Percentiles rank a stretch among this genome's conserved stretches.
Evolutionary conservation across 2,113 vertebrate genomes (phyloP).

Genomic region (Anoplopoma fimbria): DNA sequence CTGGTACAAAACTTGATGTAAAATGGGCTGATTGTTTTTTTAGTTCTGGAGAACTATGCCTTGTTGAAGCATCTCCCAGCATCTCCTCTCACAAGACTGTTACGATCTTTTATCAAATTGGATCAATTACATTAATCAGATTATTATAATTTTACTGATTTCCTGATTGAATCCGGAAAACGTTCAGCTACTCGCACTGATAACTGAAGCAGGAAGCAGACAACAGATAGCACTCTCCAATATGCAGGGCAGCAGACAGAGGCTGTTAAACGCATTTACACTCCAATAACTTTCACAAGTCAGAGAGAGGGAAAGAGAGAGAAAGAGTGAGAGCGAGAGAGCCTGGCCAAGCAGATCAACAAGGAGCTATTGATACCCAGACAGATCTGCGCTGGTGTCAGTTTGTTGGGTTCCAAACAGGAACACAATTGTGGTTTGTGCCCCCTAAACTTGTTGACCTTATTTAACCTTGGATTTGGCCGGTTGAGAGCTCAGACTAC

Average conservation of each 20-base stretch:
- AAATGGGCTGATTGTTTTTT: background rate
- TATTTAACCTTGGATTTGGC: slow-evolving; percentile 77
- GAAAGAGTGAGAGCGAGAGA: slow-evolving; percentile 28
- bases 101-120: background rate
- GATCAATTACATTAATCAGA: background rate
- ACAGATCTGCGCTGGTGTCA: slow-evolving; percentile 70
- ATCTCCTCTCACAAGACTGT: background rate
- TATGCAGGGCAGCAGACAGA: slow-evolving; percentile 62
- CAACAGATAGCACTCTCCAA: slow-evolving; percentile 51
- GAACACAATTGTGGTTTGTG: slow-evolving; percentile 79
- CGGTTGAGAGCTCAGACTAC: slow-evolving; percentile 62
- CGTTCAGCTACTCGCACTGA: slow-evolving; percentile 13
- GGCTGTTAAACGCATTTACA: slow-evolving; percentile 78
- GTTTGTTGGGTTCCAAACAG: slow-evolving; percentile 66
- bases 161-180: slow-evolving; percentile 17
- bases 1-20: background rate
- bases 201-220: slow-evolving; percentile 57
- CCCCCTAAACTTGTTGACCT: slow-evolving; percentile 76
- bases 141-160: slow-evolving; percentile 13
- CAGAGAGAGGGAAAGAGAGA: slow-evolving; percentile 41
- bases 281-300: slow-evolving; percentile 81
- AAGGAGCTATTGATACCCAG: slow-evolving; percentile 76
- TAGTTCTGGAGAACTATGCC: background rate
- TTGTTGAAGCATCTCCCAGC: background rate
- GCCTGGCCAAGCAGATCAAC: slow-evolving; percentile 70